phyloP scores from a whole-genome alignment of 2,888 invertebrate species.

The Leucophenga maculata region DNA sequence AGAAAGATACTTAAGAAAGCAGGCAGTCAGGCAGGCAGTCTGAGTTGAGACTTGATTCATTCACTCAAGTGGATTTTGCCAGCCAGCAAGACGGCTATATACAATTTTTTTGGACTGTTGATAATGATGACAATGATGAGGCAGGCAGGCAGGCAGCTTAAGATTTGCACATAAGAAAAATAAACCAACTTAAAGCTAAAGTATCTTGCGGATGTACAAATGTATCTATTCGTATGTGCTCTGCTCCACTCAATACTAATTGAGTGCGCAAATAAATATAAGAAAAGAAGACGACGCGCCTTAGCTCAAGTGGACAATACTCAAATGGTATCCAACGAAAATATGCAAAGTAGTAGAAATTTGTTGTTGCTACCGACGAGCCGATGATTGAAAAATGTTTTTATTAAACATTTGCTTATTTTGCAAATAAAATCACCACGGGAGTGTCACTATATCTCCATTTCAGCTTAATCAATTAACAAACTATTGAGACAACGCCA shows the following conservation, averaged over 20 bases:
- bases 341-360: neutral
- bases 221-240: slow-evolving; percentile 1
- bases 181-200: neutral
- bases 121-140: slow-evolving; percentile 1
- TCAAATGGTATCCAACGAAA: neutral
- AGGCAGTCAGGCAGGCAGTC: neutral
- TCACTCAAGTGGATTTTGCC: slow-evolving; percentile 10
- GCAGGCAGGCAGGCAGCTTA: slow-evolving; percentile 11
- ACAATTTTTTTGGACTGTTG: neutral
- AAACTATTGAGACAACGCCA: slow-evolving; percentile 36
- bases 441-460: neutral
- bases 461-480: slow-evolving; percentile 50
- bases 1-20: slow-evolving; percentile 4
- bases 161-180: slow-evolving; percentile 11
- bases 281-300: neutral
- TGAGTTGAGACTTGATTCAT: no score
- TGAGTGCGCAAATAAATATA: slow-evolving; percentile 61
- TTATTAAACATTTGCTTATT: slow-evolving; percentile 17
- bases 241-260: slow-evolving; percentile 43
- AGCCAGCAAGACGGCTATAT: neutral
- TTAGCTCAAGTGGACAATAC: neutral
- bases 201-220: neutral
- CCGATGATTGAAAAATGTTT: neutral
- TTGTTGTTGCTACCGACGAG: neutral
- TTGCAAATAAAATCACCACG: neutral